A percentile compares a stretch with the other conserved stretches of the same genome.
These are phyloP conservation scores for Limnephilus lunatus DNA, from an alignment of 2,888 invertebrate genomes.

Conservation along the genomic window DNA sequence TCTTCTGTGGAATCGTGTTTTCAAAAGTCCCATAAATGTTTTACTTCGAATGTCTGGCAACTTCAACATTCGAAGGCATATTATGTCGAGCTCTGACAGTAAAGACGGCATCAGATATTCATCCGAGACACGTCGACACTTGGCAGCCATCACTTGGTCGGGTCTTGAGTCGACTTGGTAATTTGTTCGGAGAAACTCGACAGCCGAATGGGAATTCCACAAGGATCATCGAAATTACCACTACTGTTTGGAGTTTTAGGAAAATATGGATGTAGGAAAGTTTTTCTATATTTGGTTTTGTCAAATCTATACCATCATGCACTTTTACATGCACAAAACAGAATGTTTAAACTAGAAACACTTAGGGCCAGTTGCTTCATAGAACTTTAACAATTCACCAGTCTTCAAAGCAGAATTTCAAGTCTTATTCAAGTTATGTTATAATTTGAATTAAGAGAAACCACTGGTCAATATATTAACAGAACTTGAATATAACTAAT, in stretches of 20 bases:
- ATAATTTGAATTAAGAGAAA: too few relatives aligned
- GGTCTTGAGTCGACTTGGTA: neutral
- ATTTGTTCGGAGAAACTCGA: neutral
- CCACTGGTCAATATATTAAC: too few relatives aligned
- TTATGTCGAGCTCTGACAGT: neutral
- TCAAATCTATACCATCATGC: too few relatives aligned
- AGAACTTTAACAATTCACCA: too few relatives aligned
- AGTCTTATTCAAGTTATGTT: too few relatives aligned
- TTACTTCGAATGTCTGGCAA: neutral
- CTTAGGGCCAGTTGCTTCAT: too few relatives aligned
- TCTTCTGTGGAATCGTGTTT: neutral
- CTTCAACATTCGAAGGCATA: neutral
- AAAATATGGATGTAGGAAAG: neutral
- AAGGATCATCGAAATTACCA: neutral
- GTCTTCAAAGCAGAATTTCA: too few relatives aligned
- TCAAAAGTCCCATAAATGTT: neutral
- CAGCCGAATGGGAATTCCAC: neutral
- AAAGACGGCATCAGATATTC: neutral
- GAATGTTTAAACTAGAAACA: too few relatives aligned
- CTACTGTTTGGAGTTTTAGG: neutral
- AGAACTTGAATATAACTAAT: too few relatives aligned
- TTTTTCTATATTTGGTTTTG: neutral
- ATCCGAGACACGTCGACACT: neutral
- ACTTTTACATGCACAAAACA: too few relatives aligned
- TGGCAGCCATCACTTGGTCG: neutral